These are phyloP conservation scores for Notospermus geniculatus DNA, from an alignment of 1,140 invertebrate genomes.

Conservation along the genomic window DNA sequence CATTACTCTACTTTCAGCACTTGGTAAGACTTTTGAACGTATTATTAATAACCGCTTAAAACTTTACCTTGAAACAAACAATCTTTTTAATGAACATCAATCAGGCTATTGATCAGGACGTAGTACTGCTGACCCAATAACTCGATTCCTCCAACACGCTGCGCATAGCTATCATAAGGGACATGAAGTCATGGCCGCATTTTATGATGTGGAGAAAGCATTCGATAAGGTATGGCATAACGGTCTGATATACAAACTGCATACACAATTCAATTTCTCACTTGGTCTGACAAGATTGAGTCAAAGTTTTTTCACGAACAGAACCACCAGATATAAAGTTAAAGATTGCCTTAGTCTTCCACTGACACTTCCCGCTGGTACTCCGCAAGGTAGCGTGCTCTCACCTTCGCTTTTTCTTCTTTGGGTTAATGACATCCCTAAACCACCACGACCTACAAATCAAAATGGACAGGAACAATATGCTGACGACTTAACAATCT, in stretches of 20 bases:
- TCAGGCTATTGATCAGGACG: not conserved
- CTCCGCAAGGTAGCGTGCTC: not conserved
- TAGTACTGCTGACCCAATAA: not conserved
- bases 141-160: not conserved
- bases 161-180: not conserved
- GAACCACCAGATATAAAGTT: not conserved
- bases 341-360: not conserved
- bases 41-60: not conserved
- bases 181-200: not conserved
- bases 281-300: not conserved
- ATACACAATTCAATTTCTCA: not conserved
- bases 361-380: not conserved
- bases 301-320: not conserved
- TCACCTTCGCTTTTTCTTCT: not conserved
- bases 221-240: constrained; percentile 1
- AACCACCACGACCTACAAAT: too few relatives aligned
- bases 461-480: not conserved
- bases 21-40: not conserved
- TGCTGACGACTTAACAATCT: too few relatives aligned
- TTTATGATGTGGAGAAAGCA: not conserved
- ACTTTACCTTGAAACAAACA: not conserved
- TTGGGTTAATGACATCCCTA: not conserved
- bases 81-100: not conserved
- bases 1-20: not conserved
- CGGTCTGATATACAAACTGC: not conserved